Evolutionary conservation across 2,888 invertebrate species (phyloP), one percentile per base, ranked within the genome.

Genomic region (Ophraella communa): DNA sequence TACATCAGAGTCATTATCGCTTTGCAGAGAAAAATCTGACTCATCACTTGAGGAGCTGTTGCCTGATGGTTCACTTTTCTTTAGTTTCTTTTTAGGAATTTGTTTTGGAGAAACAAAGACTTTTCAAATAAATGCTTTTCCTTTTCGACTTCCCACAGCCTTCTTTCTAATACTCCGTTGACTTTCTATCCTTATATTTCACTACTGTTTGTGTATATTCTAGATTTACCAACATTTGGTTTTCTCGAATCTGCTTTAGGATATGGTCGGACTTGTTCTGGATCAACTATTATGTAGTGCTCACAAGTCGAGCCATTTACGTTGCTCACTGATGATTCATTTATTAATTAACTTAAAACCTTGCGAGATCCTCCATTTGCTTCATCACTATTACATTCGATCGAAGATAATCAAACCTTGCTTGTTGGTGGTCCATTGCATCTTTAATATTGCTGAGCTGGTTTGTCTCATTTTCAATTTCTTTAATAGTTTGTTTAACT

Each of bases 341-440:
- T 51, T 11, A 51, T 23, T 23, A 24, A 24, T 24, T n/a, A 7
- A 51, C 24, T 51, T 11, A 51, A 45, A 18, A 45, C 18, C 17
- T 45, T 45, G 14, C 23, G 51, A 51, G 51, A 51, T 51, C 24
- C 20, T 51, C 24, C 51, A 51, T 51, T 51, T 14, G 51, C 23
- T 23, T 11, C 51, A 51, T 18, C 47, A 3, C 47, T 47, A 47
- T 47, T 47, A 47, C 51, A 51, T 23, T 51, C 14, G 51, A 51
- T 51, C 11, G 24, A 51, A 51, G 18, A 45, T 45, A 18, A 45
- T 45, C 14, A 18, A 45, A 45, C 45, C 45, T 45, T 21, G 17
- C 45, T 45, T 3, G 17, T 45, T 45, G 17, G 17, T 3, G 18
- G 45, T 45, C 45, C 4, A 45, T 45, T 45, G 45, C 17, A 45